Conservation (phyloP, 2,888 invertebrate genomes). For the Tillus elongatus region DNA sequence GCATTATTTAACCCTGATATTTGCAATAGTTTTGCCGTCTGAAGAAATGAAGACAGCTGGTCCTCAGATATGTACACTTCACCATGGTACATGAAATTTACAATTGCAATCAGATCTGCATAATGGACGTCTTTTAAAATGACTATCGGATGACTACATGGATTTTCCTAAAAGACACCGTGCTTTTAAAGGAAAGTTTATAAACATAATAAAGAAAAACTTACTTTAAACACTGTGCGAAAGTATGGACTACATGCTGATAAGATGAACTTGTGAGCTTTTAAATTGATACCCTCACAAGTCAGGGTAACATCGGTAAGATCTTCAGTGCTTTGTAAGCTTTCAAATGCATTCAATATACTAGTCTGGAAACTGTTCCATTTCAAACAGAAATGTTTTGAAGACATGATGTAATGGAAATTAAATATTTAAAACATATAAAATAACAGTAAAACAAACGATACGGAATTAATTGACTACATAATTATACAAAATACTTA, state of each 20-base stretch:
- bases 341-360: conserved; percentile 60
- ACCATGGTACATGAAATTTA: conserved; percentile 65
- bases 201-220: conserved; percentile 9
- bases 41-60: conserved; percentile 54
- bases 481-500: too few relatives aligned
- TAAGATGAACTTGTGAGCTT: conserved; percentile 66
- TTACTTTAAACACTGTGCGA: conserved; percentile 62
- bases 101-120: conserved; percentile 55
- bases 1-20: conserved; percentile 51
- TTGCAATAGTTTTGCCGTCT: conserved; percentile 58
- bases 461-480: too few relatives aligned
- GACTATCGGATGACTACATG: conserved; percentile 64
- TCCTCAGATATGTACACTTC: conserved; percentile 62
- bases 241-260: conserved; percentile 69
- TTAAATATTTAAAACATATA: too few relatives aligned
- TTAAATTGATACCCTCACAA: conserved; percentile 61
- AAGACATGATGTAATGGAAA: conserved; percentile 28
- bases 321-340: conserved; percentile 59
- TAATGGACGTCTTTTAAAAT: conserved; percentile 61
- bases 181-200: conserved; percentile 6
- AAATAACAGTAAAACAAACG: too few relatives aligned
- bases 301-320: conserved; percentile 65
- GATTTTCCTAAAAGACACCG: conserved; percentile 51
- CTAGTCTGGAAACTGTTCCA: conserved; percentile 68
- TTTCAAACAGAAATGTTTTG: conserved; percentile 63